Base-by-base conservation (phyloP, 2,113 vertebrate genomes). In the Leptocoma aspasia region DNA sequence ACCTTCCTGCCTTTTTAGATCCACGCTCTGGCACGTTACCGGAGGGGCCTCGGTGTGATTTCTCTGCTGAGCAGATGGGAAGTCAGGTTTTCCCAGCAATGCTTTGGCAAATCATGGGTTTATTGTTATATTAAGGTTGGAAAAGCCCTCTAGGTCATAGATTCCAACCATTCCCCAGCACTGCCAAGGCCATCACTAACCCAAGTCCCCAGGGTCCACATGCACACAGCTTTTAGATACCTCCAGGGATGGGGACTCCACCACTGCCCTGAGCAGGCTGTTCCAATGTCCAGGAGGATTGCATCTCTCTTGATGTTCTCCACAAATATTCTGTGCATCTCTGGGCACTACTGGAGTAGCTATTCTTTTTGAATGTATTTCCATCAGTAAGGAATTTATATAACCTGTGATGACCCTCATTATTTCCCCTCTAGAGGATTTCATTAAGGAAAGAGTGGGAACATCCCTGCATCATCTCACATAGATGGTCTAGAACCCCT, bases 11-110 rank as follows among this genome's bases (percentile, higher is more conserved):
- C 33, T 60, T 57, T 65, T 81, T 41, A 75, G 50, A 79, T 27
- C 39, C 15, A 0, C 10, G 11, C 26, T 88, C 50, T 17, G 42
- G 53, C 33, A 8, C 0, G 0, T 91, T 37, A 0, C 47, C 47
- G 28, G 50, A 70, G 54, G 30, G 71, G 70, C 26, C 24, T 73
- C 7, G 24, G 10, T 80, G 78, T 1, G 12, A n/a, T 70, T 78
- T 91, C 60, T 63, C 35, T 10, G 5, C 35, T 0, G 8, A 94
- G 79, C 75, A 95, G 82, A 83, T 94, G 84, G 89, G 61, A 56
- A 82, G 27, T 54, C 56, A 56, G 47, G 64, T 85, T 88, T 83
- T 88, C 84, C 72, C 76, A 90, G 79, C 24, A 20, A 37, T 4
- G 30, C 6, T 85, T 73, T 47, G 63, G 66, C 14, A 59, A 52